Base-by-base conservation (phyloP, 2,113 vertebrate species). In the Sinocyclocheilus grahami region DNA sequence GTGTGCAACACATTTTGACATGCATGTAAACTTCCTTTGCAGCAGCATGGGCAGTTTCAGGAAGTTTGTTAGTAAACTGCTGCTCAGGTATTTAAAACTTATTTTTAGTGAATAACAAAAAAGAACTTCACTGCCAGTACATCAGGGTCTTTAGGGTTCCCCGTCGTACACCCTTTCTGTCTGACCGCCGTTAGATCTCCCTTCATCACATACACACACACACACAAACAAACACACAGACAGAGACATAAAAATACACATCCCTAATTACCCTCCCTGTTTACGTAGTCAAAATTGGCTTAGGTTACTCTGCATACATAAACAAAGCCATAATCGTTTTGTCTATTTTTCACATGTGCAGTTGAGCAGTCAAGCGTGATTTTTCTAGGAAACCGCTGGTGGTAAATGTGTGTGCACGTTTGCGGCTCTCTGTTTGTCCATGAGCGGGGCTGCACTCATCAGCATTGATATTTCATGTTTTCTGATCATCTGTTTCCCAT, bases 281-380 rank as follows among this genome's bases (percentile, higher is more conserved):
- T 95, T 94, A 94, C 90, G 89, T 92, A 92, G 90, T 86, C 72
- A 86, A 92, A 91, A 92, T 90, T 90, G 90, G 92, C 90, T 94
- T 93, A 91, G 92, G 90, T 94, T 94, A 93, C 91, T 92, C 87
- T 91, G 93, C 89, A 93, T 94, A 94, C 90, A 90, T 93, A 95
- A 94, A 93, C 92, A 94, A 7, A 82, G 89, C 84, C 86, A 89
- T 94, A 92, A 94, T 94, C 89, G 86, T 88, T 92, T 93, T 93
- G 92, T 94, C 93, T 93, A 90, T 94, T 93, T 93, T 93, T 94
- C 92, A 93, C 92, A 94, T 93, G 91, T 94, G 93, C 92, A 93
- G 88, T 89, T 93, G 90, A 93, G 93, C 93, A 92, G 91, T 93
- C 91, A 93, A 92, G 92, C 92, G 67, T 88, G 69, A 78, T 92